Percentiles rank a stretch among this genome's conserved stretches.
Conservation (phyloP, 2,888 invertebrate species). For the Spodoptera exigua region DNA sequence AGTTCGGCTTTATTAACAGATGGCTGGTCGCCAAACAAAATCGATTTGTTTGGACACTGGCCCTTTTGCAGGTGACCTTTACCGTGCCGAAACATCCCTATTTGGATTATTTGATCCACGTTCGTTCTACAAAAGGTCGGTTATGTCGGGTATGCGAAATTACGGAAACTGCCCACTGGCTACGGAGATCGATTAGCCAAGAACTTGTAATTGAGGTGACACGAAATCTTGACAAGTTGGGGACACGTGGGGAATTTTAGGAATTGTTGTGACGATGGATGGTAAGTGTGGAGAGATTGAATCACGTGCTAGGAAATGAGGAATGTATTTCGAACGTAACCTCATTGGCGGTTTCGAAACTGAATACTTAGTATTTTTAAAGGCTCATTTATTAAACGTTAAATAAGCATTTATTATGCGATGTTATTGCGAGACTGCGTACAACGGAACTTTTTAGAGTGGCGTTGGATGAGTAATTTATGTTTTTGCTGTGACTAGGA, state of each 20-base stretch:
- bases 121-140: constrained; percentile 31
- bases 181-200: constrained; percentile 32
- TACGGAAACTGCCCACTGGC: constrained; percentile 26
- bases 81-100: constrained; percentile 59
- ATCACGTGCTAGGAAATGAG: constrained; percentile 50
- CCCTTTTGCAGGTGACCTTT: constrained; percentile 68
- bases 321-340: constrained; percentile 45
- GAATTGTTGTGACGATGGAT: constrained; percentile 45
- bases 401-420: constrained; percentile 46
- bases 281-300: constrained; percentile 46
- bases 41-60: constrained; percentile 66
- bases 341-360: constrained; percentile 35
- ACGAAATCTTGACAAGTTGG: constrained; percentile 58
- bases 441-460: constrained; percentile 18
- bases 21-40: constrained; percentile 53
- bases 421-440: constrained; percentile 20
- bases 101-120: constrained; percentile 10
- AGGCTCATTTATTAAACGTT: constrained; percentile 49
- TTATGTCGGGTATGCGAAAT: constrained; percentile 19
- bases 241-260: constrained; percentile 35
- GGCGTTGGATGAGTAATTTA: constrained; percentile 19
- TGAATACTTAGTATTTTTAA: constrained; percentile 37
- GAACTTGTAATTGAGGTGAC: constrained; percentile 58
- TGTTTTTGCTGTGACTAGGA: no score
- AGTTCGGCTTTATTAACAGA: constrained; percentile 42